These are phyloP conservation scores for Eulemur albifrons DNA, from an alignment of 2,797 vertebrate genomes.

Conservation along the genomic window DNA sequence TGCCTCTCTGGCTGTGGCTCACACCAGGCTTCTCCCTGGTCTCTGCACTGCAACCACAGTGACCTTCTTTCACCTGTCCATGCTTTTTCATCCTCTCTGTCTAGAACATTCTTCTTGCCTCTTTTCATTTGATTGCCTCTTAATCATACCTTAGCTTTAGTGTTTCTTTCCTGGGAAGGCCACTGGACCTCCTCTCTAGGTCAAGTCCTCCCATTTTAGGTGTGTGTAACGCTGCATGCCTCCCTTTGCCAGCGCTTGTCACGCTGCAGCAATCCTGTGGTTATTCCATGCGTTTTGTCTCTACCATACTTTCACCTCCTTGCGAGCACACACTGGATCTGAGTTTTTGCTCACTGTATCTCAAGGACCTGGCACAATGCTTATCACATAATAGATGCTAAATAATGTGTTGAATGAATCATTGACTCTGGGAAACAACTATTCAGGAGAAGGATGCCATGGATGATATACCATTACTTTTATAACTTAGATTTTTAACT, in stretches of 20 bases:
- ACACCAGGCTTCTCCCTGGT: neutral
- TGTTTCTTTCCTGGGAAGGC: neutral
- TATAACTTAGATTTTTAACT: neutral
- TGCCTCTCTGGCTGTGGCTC: neutral
- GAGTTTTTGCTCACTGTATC: neutral
- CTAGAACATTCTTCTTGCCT: neutral
- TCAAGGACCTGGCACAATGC: neutral
- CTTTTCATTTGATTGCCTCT: neutral
- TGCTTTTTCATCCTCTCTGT: neutral
- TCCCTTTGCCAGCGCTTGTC: neutral
- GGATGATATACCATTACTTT: neutral
- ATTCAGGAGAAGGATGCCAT: neutral
- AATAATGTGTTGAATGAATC: neutral
- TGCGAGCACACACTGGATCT: neutral
- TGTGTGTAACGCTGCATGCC: accelerated
- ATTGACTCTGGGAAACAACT: neutral
- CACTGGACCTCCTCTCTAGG: neutral
- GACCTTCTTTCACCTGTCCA: neutral
- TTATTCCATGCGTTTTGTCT: neutral
- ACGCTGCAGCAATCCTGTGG: neutral
- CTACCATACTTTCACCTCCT: neutral
- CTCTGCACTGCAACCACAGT: neutral
- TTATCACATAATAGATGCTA: neutral
- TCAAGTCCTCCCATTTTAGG: accelerated
- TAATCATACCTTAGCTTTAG: neutral